Conservation (phyloP, 2,888 invertebrate genomes). For the Dasysyrphus tricinctus region DNA sequence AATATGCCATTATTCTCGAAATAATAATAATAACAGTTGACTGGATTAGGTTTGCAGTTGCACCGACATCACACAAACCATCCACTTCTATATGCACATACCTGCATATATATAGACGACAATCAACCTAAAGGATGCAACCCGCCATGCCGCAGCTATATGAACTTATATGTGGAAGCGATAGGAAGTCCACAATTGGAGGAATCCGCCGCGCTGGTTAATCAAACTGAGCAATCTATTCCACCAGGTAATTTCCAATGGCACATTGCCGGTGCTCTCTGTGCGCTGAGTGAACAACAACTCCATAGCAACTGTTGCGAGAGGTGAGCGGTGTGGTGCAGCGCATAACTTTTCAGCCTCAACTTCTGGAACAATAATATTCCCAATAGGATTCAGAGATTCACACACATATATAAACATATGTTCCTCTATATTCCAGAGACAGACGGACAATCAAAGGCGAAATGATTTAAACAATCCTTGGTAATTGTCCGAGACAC, state of each 20-base stretch:
- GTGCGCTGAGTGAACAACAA: not conserved
- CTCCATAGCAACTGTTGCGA: not conserved
- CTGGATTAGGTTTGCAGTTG: constrained; percentile 62
- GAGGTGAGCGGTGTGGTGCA: not conserved
- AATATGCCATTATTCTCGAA: constrained; percentile 74
- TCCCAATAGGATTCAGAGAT: constrained; percentile 73
- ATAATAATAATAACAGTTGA: constrained; percentile 74
- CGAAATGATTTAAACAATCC: constrained; percentile 75
- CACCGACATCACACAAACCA: constrained; percentile 39
- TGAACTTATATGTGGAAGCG: constrained; percentile 24
- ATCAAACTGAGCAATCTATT: constrained; percentile 75
- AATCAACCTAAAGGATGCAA: constrained; percentile 54
- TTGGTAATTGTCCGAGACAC: constrained; percentile 73
- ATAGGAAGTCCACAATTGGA: constrained; percentile 55
- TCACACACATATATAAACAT: constrained; percentile 31
- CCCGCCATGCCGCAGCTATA: constrained; percentile 15
- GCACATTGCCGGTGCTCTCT: constrained; percentile 30
- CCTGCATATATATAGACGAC: constrained; percentile 12
- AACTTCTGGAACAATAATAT: constrained; percentile 68
- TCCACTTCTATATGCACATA: constrained; percentile 2
- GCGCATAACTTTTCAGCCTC: constrained; percentile 49
- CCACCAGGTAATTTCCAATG: constrained; percentile 66
- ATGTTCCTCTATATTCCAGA: constrained; percentile 9
- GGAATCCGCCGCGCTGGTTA: constrained; percentile 67
- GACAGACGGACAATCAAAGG: constrained; percentile 71